phyloP scores from a whole-genome alignment of 2,113 vertebrate genomes.

The Coptodon rendalli region DNA sequence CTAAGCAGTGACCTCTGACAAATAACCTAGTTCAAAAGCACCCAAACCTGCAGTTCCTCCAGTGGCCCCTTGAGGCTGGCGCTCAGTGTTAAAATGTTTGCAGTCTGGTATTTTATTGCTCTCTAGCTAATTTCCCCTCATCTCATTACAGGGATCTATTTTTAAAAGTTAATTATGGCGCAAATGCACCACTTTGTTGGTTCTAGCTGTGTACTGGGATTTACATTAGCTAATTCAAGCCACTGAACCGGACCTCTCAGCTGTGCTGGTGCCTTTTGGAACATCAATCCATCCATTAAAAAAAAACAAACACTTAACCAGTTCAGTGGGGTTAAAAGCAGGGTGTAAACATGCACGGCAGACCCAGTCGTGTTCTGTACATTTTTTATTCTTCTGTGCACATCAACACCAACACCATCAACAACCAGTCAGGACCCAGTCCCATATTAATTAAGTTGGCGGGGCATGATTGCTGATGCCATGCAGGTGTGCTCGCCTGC shows the following conservation, averaged over 20 bases:
- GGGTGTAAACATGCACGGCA: not conserved
- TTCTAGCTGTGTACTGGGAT: not conserved
- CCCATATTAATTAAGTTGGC: rapidly evolving
- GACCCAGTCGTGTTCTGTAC: not conserved
- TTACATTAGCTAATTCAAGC: not conserved
- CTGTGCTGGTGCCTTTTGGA: not conserved
- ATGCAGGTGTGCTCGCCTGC: not conserved
- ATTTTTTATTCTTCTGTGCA: not conserved
- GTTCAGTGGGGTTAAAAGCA: not conserved
- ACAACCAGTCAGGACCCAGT: not conserved
- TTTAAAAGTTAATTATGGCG: not conserved
- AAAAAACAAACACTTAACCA: not conserved
- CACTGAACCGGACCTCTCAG: not conserved
- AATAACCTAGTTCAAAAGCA: not conserved
- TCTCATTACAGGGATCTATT: not conserved
- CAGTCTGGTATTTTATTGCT: not conserved
- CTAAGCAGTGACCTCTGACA: not conserved
- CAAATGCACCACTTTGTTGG: not conserved
- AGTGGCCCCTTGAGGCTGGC: rapidly evolving
- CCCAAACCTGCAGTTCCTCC: not conserved
- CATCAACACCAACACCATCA: not conserved
- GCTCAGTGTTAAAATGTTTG: not conserved
- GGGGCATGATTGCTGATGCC: not conserved
- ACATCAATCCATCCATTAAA: not conserved
- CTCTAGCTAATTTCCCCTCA: not conserved